A percentile compares a stretch with the other conserved stretches of the same genome.
Evolutionary conservation across 2,797 vertebrate genomes (phyloP).

Genomic region (Microchirus variegatus): DNA sequence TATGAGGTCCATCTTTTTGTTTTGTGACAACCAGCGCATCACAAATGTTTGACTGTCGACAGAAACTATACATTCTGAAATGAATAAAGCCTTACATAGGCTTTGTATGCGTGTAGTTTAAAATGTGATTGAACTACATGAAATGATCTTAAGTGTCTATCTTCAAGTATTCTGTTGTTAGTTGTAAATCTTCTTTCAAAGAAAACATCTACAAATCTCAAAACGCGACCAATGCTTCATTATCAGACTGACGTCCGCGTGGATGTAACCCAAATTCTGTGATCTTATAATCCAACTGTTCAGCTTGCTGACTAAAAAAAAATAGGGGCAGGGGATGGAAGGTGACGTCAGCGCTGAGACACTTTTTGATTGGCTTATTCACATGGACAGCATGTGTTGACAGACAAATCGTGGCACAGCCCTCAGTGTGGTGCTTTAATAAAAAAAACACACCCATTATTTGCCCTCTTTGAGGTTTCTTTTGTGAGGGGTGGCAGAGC

Average conservation of each 20-base stretch:
- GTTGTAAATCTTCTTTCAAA: no score
- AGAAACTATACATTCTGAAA: no score
- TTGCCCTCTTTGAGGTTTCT: not conserved
- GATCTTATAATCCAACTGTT: slow-evolving; percentile 78
- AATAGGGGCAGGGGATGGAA: not conserved
- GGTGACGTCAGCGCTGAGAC: slow-evolving; percentile 33
- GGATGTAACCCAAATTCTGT: slow-evolving; percentile 75
- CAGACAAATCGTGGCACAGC: slow-evolving; percentile 21
- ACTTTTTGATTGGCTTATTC: slow-evolving; percentile 33
- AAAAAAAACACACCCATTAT: slow-evolving; percentile 6
- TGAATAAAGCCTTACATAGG: no score
- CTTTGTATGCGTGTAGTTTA: no score
- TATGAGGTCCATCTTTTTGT: no score
- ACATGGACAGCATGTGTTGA: not conserved
- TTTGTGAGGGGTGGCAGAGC: not conserved
- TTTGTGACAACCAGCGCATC: no score
- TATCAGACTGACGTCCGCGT: slow-evolving; percentile 62
- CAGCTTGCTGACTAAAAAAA: slow-evolving; percentile 45
- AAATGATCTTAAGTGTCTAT: no score
- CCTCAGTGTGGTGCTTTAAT: slow-evolving; percentile 8
- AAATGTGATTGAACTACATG: no score
- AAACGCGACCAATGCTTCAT: slow-evolving; percentile 57
- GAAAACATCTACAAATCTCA: slow-evolving; percentile 38
- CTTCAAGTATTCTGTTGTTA: no score
- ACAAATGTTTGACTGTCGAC: no score